These are phyloP conservation scores for Lissonota sp. DNA, from an alignment of 2,888 invertebrate genomes.

Conservation along the genomic window DNA sequence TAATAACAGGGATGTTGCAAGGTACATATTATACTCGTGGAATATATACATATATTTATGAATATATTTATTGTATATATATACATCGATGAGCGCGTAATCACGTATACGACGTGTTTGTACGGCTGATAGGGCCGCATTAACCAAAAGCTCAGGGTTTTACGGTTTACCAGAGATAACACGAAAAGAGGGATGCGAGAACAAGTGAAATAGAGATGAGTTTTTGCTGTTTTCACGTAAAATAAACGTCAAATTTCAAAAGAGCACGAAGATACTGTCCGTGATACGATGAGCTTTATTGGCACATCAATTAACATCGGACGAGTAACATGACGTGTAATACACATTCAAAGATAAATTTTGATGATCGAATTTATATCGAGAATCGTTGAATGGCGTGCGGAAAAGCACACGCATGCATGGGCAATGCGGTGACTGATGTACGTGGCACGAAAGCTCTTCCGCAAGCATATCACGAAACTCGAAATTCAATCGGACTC, in stretches of 20 bases:
- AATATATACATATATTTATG: background rate
- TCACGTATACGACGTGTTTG: constrained; percentile 26
- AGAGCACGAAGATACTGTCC: background rate
- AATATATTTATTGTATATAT: background rate
- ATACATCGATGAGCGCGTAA: constrained; percentile 25
- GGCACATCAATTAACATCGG: background rate
- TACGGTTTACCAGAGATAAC: background rate
- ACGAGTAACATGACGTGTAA: background rate
- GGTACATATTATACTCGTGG: constrained; percentile 17
- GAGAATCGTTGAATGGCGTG: constrained; percentile 14
- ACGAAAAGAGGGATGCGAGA: background rate
- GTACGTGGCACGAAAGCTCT: constrained; percentile 21
- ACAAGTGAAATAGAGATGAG: background rate
- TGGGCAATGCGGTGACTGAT: constrained; percentile 11
- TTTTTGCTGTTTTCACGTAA: background rate
- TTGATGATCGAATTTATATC: constrained; percentile 14
- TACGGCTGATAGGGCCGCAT: constrained; percentile 13
- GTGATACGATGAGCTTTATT: background rate
- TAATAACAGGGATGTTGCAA: constrained; percentile 43
- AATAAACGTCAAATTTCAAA: background rate
- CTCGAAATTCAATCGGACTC: constrained; percentile 21
- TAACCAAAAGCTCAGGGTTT: background rate
- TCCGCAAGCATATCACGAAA: constrained; percentile 35
- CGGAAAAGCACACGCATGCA: constrained; percentile 38
- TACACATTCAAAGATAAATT: constrained; percentile 18